Evolutionary conservation across 2,797 vertebrate genomes (phyloP), one percentile per base, ranked within the genome.

Genomic region (Micromesistius poutassou): DNA sequence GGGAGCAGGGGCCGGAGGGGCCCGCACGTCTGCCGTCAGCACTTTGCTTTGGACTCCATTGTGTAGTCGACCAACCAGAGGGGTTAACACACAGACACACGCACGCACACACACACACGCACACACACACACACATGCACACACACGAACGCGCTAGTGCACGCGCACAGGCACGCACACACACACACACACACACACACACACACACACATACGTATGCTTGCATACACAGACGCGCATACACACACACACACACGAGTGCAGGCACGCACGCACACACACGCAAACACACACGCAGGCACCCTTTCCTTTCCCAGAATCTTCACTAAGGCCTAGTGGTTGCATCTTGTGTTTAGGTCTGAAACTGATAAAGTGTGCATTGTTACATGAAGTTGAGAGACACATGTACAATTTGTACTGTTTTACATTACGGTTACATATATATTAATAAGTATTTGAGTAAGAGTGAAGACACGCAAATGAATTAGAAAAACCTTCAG

Each of bases 31-130:
- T 91, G 90, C 84, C 73, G 96, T 98, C 97, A 98, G 97, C 97
- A 97, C 88, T 96, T 96, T 96, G 92, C 92, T 94, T 94, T 94
- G 90, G 92, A 90, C 83, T 89, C 89, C 93, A 93, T 96, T 97
- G 95, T 96, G 93, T 91, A 90, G 73, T 76, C 90, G 90, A 94
- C 72, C 16, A 95, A 94, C 93, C 92, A 82, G 85, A 89, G 88
- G 89, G 88, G 91, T 91, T 89, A 90, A 93, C 86, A 70, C 85
- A 78, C 77, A 82, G 79, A 75, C 22, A 83, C 86, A 80, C 84
- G 81, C 71, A 28, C 68, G 30, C 36, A 71, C 30, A 50, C 30
- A 25, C 31, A 73, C 71, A 66, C 19, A 72, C 19, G 36, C 30
- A 72, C 38, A 42, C 28, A 74, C 31, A 28, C 16, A 73, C 35